A percentile compares a stretch with the other conserved stretches of the same genome.
phyloP scores from a whole-genome alignment of 2,888 invertebrate species.

The Heteromurus nitidus region DNA sequence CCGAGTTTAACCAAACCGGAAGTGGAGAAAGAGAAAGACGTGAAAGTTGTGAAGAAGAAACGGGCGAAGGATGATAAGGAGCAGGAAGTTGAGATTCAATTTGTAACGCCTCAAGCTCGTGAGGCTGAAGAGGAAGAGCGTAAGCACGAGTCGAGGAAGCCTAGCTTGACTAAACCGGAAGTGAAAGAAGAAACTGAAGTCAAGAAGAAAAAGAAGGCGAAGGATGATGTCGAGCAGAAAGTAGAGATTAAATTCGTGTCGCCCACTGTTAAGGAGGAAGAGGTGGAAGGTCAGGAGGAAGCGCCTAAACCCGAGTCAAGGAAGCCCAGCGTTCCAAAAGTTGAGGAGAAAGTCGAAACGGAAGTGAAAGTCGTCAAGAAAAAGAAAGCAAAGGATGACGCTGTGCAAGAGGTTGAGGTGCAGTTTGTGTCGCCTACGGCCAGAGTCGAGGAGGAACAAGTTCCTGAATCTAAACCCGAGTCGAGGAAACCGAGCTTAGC shows the following conservation, averaged over 20 bases:
- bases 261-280: constrained; percentile 69
- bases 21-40: neutral
- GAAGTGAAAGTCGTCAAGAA: neutral
- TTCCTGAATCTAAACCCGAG: neutral
- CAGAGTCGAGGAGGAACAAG: neutral
- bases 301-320: neutral
- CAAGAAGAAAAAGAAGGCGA: constrained; percentile 63
- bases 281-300: constrained; percentile 35
- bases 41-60: constrained; percentile 2
- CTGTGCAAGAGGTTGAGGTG: neutral
- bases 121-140: neutral
- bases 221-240: constrained; percentile 67
- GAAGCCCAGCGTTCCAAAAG: neutral
- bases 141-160: neutral
- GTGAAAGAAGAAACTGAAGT: constrained; percentile 6
- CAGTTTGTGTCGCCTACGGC: neutral
- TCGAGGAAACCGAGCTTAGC: neutral
- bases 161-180: neutral
- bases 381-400: constrained; percentile 14
- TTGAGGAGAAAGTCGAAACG: neutral
- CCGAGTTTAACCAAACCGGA: neutral
- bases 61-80: neutral
- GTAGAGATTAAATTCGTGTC: constrained; percentile 74
- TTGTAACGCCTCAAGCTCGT: constrained; percentile 14
- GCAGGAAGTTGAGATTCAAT: constrained; percentile 2